phyloP scores from a whole-genome alignment of 2,888 invertebrate species.

The Punctoribates punctum region DNA sequence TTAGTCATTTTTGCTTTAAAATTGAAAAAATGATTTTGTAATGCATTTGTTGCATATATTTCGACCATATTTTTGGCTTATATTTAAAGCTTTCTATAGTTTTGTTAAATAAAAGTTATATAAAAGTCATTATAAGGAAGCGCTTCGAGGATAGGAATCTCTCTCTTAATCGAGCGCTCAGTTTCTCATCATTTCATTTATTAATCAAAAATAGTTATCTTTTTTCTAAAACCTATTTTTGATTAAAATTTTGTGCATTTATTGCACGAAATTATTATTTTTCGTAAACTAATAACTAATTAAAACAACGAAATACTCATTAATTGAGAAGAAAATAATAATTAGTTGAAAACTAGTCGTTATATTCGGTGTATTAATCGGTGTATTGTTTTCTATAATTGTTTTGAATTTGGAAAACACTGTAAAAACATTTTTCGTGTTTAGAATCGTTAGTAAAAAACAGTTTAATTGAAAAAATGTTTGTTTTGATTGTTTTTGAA shows the following conservation, averaged over 20 bases:
- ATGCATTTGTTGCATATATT: constrained; percentile 23
- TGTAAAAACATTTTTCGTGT: neutral
- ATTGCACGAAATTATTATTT: constrained; percentile 13
- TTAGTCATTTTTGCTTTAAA: constrained; percentile 21
- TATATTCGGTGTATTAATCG: neutral
- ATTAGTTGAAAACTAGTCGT: constrained; percentile 17
- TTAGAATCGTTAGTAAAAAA: no score
- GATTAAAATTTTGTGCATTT: neutral
- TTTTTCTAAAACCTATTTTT: neutral
- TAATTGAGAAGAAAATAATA: neutral
- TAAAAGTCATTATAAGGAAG: neutral
- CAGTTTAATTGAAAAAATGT: neutral
- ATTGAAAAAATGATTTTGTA: neutral
- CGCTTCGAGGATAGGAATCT: neutral
- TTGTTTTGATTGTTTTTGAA: constrained; percentile 12
- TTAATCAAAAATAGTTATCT: neutral
- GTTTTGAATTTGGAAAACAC: neutral
- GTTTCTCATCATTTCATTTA: neutral
- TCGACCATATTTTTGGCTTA: constrained; percentile 2
- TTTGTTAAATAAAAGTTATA: neutral
- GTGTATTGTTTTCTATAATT: neutral
- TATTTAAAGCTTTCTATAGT: neutral
- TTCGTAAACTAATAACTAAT: neutral
- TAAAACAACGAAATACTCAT: constrained; percentile 24
- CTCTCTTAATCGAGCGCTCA: neutral